These are phyloP conservation scores for Psittacula echo DNA, from an alignment of 2,797 vertebrate species.

Conservation along the genomic window DNA sequence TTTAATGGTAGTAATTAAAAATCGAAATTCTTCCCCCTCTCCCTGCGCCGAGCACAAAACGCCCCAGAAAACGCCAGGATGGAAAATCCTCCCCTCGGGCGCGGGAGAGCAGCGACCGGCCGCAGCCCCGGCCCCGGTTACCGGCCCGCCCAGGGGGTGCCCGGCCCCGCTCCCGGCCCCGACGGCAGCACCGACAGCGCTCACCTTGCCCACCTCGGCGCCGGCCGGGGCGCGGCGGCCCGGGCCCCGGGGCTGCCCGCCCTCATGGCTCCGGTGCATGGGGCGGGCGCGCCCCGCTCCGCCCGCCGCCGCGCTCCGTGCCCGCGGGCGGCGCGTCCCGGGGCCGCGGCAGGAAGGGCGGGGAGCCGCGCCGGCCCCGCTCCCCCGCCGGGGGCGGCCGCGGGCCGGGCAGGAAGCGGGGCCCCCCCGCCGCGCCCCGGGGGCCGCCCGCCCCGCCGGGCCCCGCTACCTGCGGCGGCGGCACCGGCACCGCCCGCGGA, in stretches of 20 bases:
- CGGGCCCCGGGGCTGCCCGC: conserved; percentile 84
- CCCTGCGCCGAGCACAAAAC: conserved; percentile 73
- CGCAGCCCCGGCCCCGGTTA: not conserved
- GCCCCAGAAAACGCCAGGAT: conserved; percentile 81
- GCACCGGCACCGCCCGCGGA: not conserved
- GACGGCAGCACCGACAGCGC: not conserved
- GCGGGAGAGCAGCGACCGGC: not conserved
- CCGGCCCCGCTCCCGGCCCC: not conserved
- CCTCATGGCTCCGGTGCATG: conserved; percentile 93
- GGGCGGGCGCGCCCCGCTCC: conserved; percentile 37
- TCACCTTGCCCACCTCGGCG: conserved; percentile 68
- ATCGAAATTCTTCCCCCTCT: conserved; percentile 85
- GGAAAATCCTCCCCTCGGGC: conserved; percentile 72
- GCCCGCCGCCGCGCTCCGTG: conserved; percentile 16
- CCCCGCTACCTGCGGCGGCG: not conserved
- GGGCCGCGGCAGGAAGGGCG: conserved; percentile 67
- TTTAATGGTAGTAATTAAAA: conserved; percentile 98
- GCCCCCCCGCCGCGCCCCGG: not conserved
- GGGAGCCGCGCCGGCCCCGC: conserved; percentile 13
- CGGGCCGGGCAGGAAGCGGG: conserved; percentile 24
- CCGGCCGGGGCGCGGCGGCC: conserved; percentile 80
- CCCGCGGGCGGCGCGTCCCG: conserved; percentile 37
- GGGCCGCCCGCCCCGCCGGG: not conserved
- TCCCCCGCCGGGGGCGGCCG: conserved; percentile 23
- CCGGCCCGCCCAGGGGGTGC: not conserved